These are phyloP conservation scores for Homarus americanus DNA, from an alignment of 1,140 invertebrate genomes.

Conservation along the genomic window DNA sequence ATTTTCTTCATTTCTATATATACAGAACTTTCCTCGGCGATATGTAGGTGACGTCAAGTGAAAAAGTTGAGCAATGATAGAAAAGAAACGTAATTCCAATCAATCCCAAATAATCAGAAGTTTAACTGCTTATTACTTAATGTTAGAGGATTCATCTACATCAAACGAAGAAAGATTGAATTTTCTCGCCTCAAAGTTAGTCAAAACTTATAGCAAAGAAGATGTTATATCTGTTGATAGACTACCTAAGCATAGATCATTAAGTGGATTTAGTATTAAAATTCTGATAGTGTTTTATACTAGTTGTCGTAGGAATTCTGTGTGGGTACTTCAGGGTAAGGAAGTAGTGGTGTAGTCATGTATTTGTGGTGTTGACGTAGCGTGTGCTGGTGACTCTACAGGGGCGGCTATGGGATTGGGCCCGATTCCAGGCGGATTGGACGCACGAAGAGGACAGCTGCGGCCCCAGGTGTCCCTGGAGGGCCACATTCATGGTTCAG, in stretches of 20 bases:
- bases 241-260: neutral
- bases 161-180: no score
- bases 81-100: no score
- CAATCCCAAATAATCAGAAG: no score
- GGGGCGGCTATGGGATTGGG: slow-evolving; percentile 47
- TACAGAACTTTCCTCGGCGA: no score
- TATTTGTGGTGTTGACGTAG: neutral
- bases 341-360: neutral
- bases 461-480: slow-evolving; percentile 60
- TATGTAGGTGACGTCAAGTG: no score
- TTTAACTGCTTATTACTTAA: no score
- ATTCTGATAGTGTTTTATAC: neutral
- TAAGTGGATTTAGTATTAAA: neutral
- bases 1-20: no score
- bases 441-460: slow-evolving; percentile 56
- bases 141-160: no score
- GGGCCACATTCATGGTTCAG: slow-evolving; percentile 42
- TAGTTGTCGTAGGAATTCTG: neutral
- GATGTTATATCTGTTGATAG: neutral
- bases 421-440: slow-evolving; percentile 34
- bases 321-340: neutral
- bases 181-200: neutral
- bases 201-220: neutral
- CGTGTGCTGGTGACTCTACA: slow-evolving; percentile 46
- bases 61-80: no score